Conservation (phyloP, 2,888 invertebrate species). For the Drosophila siamana region DNA sequence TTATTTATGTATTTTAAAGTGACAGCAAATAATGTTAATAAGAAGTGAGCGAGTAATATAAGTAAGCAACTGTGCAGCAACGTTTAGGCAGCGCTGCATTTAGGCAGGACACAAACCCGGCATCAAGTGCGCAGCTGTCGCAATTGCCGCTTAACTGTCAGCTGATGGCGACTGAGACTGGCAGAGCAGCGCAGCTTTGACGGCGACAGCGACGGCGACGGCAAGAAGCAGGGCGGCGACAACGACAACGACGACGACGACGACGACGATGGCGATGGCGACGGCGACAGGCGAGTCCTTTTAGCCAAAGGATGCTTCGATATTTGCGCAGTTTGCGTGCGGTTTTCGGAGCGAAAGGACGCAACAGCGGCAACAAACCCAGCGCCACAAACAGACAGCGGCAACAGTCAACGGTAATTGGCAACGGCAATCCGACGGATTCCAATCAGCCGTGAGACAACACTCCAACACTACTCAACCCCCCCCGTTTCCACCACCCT, state of each 20-base stretch:
- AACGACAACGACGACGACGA: slow-evolving; percentile 10
- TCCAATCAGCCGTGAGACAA: slow-evolving; percentile 21
- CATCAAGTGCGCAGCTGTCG: slow-evolving; percentile 42
- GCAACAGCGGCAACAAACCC: slow-evolving; percentile 59
- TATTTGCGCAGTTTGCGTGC: slow-evolving; percentile 82
- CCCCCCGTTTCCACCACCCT: background rate
- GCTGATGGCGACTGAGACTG: slow-evolving; percentile 18
- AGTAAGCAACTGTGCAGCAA: no score
- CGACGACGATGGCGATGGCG: slow-evolving; percentile 8
- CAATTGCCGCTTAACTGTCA: slow-evolving; percentile 16
- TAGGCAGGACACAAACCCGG: slow-evolving; percentile 41
- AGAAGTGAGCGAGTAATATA: no score
- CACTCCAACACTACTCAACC: no score
- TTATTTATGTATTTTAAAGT: background rate
- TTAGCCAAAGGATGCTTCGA: slow-evolving; percentile 69
- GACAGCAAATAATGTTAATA: background rate
- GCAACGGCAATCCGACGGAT: slow-evolving; percentile 14
- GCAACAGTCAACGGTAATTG: slow-evolving; percentile 17
- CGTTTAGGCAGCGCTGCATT: slow-evolving; percentile 15
- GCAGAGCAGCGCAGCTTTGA: background rate
- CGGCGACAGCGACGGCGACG: background rate
- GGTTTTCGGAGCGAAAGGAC: slow-evolving; percentile 79
- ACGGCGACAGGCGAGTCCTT: slow-evolving; percentile 53
- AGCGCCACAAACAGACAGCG: background rate
- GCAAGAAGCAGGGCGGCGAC: background rate